Conservation (phyloP, 2,888 invertebrate species). For the Dascillus cervinus region DNA sequence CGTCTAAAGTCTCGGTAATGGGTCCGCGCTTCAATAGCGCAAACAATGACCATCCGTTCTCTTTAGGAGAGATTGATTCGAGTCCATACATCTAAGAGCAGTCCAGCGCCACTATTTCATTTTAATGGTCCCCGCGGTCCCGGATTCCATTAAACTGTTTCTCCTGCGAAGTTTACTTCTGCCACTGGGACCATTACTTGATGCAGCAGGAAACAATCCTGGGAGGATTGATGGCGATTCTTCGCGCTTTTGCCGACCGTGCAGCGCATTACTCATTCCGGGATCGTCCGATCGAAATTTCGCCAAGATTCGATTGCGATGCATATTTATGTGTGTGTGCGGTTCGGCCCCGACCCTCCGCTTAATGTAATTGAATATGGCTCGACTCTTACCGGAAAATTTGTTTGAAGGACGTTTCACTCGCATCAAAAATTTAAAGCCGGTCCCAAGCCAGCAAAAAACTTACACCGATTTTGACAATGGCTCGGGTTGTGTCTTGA, state of each 20-base stretch:
- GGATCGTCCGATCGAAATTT: too few species aligned
- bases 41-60: conserved; percentile 37
- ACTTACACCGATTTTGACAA: too few species aligned
- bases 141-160: conserved; percentile 52
- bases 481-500: too few species aligned
- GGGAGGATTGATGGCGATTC: conserved; percentile 40
- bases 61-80: conserved; percentile 37
- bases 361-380: too few species aligned
- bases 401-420: too few species aligned
- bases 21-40: conserved; percentile 19
- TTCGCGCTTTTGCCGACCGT: conserved; percentile 37
- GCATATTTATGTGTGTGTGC: too few species aligned
- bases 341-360: too few species aligned
- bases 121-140: conserved; percentile 50
- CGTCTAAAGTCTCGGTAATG: conserved; percentile 31
- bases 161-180: conserved; percentile 45
- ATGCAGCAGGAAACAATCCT: conserved; percentile 47
- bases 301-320: too few species aligned
- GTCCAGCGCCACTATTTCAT: conserved; percentile 45
- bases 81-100: conserved; percentile 30
- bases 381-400: too few species aligned
- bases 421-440: too few species aligned
- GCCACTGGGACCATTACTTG: conserved; percentile 45
- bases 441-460: too few species aligned
- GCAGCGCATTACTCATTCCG: conserved; percentile 37